Evolutionary conservation across 2,888 invertebrate species (phyloP).

Genomic region (Aricia artaxerxes): DNA sequence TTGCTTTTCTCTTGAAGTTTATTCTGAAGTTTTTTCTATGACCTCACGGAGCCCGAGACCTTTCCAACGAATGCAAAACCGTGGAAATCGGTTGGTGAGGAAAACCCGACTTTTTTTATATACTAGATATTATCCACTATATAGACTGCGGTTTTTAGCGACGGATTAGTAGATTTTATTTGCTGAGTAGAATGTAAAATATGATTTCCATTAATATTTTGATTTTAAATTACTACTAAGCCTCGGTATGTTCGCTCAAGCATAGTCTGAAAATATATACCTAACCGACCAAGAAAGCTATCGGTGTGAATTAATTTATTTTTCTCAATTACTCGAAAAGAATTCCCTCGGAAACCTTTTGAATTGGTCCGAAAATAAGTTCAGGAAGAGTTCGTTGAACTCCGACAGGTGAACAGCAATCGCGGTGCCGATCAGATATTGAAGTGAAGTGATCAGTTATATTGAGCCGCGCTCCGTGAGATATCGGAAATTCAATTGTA

Average conservation of each 20-base stretch:
- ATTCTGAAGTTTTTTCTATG: no score
- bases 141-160: no score
- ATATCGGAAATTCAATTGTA: background rate
- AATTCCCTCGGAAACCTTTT: background rate
- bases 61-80: no score
- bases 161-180: no score
- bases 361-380: background rate
- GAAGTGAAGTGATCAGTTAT: slow-evolving; percentile 2
- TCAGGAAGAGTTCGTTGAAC: background rate
- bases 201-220: no score
- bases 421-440: background rate
- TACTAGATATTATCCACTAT: no score
- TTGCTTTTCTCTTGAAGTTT: no score
- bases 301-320: background rate
- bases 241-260: background rate
- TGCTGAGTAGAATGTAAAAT: no score
- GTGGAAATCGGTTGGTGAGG: no score
- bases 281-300: background rate
- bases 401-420: slow-evolving; percentile 11
- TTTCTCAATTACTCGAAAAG: background rate
- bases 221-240: no score
- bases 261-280: background rate
- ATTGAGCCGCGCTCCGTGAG: background rate
- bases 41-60: no score
- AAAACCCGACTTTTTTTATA: no score